phyloP scores from a whole-genome alignment of 2,888 invertebrate species.

The Ecliptopera silaceata region DNA sequence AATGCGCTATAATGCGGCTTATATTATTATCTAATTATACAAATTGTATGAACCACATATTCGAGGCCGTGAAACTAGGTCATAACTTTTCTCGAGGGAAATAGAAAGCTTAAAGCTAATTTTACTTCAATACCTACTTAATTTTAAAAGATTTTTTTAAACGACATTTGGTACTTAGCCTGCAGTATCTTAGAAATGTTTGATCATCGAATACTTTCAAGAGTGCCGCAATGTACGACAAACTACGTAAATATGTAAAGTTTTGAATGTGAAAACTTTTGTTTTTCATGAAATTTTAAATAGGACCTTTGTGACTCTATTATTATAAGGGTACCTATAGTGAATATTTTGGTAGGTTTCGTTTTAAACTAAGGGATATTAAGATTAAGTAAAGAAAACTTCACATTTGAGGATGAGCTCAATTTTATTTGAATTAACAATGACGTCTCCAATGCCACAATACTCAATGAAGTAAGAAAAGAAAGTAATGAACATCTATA shows the following conservation, averaged over 20 bases:
- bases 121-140: background rate
- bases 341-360: no score
- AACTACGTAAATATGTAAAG: no score
- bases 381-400: slow-evolving; percentile 69
- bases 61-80: slow-evolving; percentile 19
- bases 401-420: slow-evolving; percentile 78
- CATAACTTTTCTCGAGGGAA: slow-evolving; percentile 11
- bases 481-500: slow-evolving; percentile 83
- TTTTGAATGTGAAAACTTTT: no score
- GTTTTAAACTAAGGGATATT: slow-evolving; percentile 2
- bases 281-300: no score
- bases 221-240: no score
- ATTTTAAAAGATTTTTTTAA: background rate
- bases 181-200: no score
- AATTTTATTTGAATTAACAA: slow-evolving; percentile 83
- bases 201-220: no score
- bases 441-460: slow-evolving; percentile 82
- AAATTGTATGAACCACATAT: slow-evolving; percentile 18
- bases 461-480: slow-evolving; percentile 82
- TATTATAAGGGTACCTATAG: no score
- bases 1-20: slow-evolving; percentile 2
- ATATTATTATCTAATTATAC: slow-evolving; percentile 21
- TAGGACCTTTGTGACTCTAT: no score
- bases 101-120: slow-evolving; percentile 2
- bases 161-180: no score